Conservation (phyloP, 2,113 vertebrate genomes). For the Scatophagus argus region DNA sequence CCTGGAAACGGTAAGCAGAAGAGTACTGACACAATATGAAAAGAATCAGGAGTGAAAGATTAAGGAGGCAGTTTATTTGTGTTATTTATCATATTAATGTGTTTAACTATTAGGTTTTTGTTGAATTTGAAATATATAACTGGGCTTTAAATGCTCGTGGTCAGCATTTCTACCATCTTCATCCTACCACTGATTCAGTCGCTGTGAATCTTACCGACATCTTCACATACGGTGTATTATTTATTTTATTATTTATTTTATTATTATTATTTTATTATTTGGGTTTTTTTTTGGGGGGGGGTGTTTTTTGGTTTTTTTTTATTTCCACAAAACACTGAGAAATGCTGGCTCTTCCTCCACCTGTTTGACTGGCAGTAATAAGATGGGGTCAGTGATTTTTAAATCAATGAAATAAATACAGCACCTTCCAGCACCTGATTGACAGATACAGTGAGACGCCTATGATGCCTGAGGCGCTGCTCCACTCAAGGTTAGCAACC, state of each 20-base stretch:
- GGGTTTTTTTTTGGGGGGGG: too few species aligned
- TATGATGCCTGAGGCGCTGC: neutral
- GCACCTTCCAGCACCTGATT: slow-evolving; percentile 36
- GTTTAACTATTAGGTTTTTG: neutral
- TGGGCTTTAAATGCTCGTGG: neutral
- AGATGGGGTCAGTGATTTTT: slow-evolving; percentile 14
- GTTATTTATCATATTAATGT: too few species aligned
- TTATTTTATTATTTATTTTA: too few species aligned
- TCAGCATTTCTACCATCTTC: neutral
- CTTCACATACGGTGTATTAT: too few species aligned
- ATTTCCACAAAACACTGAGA: neutral
- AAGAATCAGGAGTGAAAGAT: too few species aligned
- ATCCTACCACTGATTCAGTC: neutral
- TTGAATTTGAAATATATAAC: neutral
- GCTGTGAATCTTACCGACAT: neutral
- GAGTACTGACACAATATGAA: too few species aligned
- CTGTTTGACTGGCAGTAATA: slow-evolving; percentile 31
- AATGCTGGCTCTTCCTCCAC: neutral
- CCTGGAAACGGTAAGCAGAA: neutral
- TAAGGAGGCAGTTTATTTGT: too few species aligned
- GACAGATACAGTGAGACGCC: slow-evolving; percentile 33
- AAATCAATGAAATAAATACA: slow-evolving; percentile 40
- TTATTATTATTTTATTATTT: too few species aligned
- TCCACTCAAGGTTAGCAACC: slow-evolving; percentile 14
- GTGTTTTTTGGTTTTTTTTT: too few species aligned